Base-by-base conservation (phyloP, 2,888 invertebrate species). In the Elysia crispata region DNA sequence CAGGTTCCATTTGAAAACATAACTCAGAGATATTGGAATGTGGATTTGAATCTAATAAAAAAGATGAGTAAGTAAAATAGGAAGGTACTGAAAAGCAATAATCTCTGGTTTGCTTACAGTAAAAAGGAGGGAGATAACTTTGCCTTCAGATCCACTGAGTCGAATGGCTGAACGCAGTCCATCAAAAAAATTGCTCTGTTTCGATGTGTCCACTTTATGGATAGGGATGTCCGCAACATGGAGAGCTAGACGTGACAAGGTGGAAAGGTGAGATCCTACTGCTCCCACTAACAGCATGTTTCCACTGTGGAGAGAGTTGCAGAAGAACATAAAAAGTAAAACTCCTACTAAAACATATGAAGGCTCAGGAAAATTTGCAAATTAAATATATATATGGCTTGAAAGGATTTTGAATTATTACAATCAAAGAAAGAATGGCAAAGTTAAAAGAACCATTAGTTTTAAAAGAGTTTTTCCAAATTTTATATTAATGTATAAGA, bases 121-220 rank as follows among this genome's bases (percentile, higher is more conserved):
- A 79, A 92, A 90, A 81, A 92, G 82, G 6, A 92, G 85, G 6
- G 92, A 89, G 30, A 91, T 87, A 50, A 89, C 88, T 81, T 91
- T 91, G 66, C 91, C 91, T 84, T 92, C 92, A 3, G 92, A 89
- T 0, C 92, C 92, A 80, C 90, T 90, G 23, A 91, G 88, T 80
- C 92, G 81, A 15, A 92, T 88, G 70, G 91, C 92, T n/a, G 91
- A 90, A n/a, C 92, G 86, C 57, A 92, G 87, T 33, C 91, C 91
- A 85, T 92, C 92, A 83, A 91, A 90, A 87, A 92, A 92, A 83
- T 88, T 90, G 84, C 89, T 91, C 81, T 87, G 87, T 81, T 90
- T 91, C 62, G 90, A 88, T 11, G 91, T 88, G 82, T 92, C 92
- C 76, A 92, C 86, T 70, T 86, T 86, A 77, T 90, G 89, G 57